phyloP scores from a whole-genome alignment of 2,888 invertebrate species.

The Apotomis capreana region DNA sequence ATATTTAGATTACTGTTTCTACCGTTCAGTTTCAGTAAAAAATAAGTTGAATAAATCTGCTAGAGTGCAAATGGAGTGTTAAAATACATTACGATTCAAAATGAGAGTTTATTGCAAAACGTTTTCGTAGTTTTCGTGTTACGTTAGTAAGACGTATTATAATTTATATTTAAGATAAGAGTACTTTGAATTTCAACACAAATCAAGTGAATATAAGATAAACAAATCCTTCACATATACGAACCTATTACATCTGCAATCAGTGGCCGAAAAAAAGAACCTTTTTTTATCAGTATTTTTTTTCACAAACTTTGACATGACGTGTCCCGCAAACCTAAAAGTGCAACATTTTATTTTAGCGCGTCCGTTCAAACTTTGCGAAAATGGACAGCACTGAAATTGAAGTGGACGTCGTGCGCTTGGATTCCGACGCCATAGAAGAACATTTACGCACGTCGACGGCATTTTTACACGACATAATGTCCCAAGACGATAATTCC shows the following conservation, averaged over 20 bases:
- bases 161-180: too few species aligned
- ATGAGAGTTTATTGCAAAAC: too few species aligned
- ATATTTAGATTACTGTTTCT: too few species aligned
- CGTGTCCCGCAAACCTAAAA: background rate
- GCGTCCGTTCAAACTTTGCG: constrained; percentile 27
- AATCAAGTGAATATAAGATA: too few species aligned
- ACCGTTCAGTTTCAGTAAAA: too few species aligned
- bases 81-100: too few species aligned
- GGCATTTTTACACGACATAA: constrained; percentile 59
- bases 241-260: background rate
- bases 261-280: constrained; percentile 14
- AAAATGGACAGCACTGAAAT: constrained; percentile 46
- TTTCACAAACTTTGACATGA: constrained; percentile 13
- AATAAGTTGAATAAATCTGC: too few species aligned
- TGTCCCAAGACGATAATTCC: constrained; percentile 46
- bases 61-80: too few species aligned
- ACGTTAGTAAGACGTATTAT: too few species aligned
- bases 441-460: constrained; percentile 62
- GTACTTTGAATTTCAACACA: too few species aligned
- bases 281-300: constrained; percentile 12
- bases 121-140: too few species aligned
- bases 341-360: constrained; percentile 1
- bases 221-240: background rate
- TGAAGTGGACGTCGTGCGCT: constrained; percentile 55
- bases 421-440: constrained; percentile 56